phyloP scores from a whole-genome alignment of 2,113 vertebrate species.

The Abramis brama region DNA sequence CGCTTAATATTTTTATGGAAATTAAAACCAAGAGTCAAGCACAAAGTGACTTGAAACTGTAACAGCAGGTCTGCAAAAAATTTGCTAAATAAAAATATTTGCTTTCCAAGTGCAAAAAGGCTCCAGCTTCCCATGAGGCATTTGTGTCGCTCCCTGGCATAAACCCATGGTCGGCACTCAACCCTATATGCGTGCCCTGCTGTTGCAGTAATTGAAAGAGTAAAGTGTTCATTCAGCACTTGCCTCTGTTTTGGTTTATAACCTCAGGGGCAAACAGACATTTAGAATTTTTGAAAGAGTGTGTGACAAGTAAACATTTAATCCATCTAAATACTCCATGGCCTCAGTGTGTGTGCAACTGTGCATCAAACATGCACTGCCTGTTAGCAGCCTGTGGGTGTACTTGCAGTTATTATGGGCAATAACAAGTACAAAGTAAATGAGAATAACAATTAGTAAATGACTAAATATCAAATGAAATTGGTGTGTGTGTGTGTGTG shows the following conservation, averaged over 20 bases:
- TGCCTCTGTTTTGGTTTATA: slow-evolving; percentile 61
- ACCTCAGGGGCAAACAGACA: slow-evolving; percentile 4
- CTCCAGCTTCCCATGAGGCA: not conserved
- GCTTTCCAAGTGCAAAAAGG: not conserved
- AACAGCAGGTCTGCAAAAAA: not conserved
- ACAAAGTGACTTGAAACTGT: not conserved
- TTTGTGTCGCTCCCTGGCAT: not conserved
- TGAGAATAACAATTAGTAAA: no score
- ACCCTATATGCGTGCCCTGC: slow-evolving; percentile 58
- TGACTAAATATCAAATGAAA: no score
- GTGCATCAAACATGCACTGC: not conserved
- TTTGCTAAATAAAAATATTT: not conserved
- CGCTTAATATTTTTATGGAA: no score
- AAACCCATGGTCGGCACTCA: not conserved
- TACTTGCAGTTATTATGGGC: not conserved
- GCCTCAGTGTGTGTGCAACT: not conserved
- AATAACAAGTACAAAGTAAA: not conserved
- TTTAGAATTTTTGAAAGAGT: slow-evolving; percentile 15
- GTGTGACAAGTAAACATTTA: slow-evolving; percentile 4
- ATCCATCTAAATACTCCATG: not conserved
- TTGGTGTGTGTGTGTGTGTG: no score
- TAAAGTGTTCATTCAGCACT: slow-evolving; percentile 77
- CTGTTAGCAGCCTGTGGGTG: not conserved
- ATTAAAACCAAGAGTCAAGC: not conserved
- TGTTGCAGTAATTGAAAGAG: slow-evolving; percentile 76